Conservation (phyloP, 2,888 invertebrate genomes). For the Stenichneumon culpator region DNA sequence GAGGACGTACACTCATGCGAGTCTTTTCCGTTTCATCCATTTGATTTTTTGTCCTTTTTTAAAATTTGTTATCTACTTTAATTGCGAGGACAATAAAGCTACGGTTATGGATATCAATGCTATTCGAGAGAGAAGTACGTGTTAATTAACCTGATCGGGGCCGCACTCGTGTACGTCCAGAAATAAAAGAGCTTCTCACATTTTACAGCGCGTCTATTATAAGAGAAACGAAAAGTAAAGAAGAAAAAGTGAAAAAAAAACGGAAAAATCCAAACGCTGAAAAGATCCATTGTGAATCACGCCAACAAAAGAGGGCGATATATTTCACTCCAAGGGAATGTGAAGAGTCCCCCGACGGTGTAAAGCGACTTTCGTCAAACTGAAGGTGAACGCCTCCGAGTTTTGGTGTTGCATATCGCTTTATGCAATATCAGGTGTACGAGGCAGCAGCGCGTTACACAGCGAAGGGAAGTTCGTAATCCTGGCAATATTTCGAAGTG, state of each 20-base stretch:
- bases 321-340: constrained; percentile 33
- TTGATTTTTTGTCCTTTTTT: too few species aligned
- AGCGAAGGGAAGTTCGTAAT: constrained; percentile 54
- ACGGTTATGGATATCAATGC: not conserved
- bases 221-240: not conserved
- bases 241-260: not conserved
- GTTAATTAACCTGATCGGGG: not conserved
- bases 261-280: not conserved
- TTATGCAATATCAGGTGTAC: constrained; percentile 49
- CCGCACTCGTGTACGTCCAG: not conserved
- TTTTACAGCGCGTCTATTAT: not conserved
- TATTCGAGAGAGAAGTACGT: not conserved
- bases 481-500: constrained; percentile 50
- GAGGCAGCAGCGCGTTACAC: not conserved
- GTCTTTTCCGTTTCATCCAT: not conserved
- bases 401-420: constrained; percentile 29
- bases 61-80: too few species aligned
- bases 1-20: not conserved
- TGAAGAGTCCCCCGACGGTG: constrained; percentile 27
- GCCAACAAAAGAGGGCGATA: constrained; percentile 8
- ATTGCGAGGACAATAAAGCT: too few species aligned
- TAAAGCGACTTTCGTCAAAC: constrained; percentile 34
- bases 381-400: constrained; percentile 25
- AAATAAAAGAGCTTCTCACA: not conserved
- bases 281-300: constrained; percentile 12